These are phyloP conservation scores for Spondyliosoma cantharus DNA, from an alignment of 2,797 vertebrate species.

Conservation along the genomic window DNA sequence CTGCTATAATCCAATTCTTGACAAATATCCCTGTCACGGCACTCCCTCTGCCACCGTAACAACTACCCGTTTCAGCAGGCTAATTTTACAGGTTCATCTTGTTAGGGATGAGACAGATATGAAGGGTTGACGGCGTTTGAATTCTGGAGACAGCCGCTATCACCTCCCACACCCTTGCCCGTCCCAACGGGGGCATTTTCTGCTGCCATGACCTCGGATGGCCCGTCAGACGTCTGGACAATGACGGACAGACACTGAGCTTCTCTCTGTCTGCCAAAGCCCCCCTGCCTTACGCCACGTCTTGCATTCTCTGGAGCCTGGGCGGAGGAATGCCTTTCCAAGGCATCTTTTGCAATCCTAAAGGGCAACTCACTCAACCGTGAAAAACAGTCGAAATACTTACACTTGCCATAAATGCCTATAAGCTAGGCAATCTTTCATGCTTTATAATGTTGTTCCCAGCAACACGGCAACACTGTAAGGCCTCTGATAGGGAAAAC, in stretches of 20 bases:
- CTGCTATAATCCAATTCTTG: slow-evolving; percentile 80
- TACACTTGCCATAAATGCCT: slow-evolving; percentile 81
- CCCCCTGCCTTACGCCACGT: slow-evolving; percentile 41
- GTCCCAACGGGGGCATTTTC: slow-evolving; percentile 69
- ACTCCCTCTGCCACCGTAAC: slow-evolving; percentile 65
- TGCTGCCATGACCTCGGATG: slow-evolving; percentile 43
- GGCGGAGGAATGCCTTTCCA: slow-evolving; percentile 63
- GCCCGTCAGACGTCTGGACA: slow-evolving; percentile 51
- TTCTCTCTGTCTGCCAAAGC: slow-evolving; percentile 61
- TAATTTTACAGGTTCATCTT: slow-evolving; percentile 78
- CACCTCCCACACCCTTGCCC: slow-evolving; percentile 60
- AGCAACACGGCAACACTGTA: slow-evolving; percentile 63
- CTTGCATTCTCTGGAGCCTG: slow-evolving; percentile 65
- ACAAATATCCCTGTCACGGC: slow-evolving; percentile 72
- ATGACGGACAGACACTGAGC: slow-evolving; percentile 62
- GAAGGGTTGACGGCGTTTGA: slow-evolving; percentile 59
- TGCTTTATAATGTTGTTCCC: slow-evolving; percentile 77
- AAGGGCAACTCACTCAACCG: slow-evolving; percentile 80
- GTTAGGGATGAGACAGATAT: slow-evolving; percentile 64
- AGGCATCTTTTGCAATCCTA: slow-evolving; percentile 71
- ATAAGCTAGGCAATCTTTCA: slow-evolving; percentile 80
- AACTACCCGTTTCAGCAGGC: slow-evolving; percentile 61
- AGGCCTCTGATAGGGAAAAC: slow-evolving; percentile 77
- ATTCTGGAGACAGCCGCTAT: slow-evolving; percentile 63
- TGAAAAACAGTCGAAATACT: slow-evolving; percentile 82